A percentile compares a stretch with the other conserved stretches of the same genome.
phyloP scores from a whole-genome alignment of 2,888 invertebrate genomes.

The Cheilosia grossa region DNA sequence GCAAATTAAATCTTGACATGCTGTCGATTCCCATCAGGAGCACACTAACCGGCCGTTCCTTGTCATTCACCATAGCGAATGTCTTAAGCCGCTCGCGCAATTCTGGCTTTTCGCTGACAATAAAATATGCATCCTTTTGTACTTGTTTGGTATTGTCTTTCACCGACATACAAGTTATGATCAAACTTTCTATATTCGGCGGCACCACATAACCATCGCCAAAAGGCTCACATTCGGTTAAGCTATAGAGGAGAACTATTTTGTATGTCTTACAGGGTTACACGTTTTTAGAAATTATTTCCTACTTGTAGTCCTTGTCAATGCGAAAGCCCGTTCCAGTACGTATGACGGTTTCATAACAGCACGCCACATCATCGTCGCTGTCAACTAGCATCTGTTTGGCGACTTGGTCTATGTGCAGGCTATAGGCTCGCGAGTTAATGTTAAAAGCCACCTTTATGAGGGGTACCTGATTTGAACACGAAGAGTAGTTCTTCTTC shows the following conservation, averaged over 20 bases:
- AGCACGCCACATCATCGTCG: constrained; percentile 77
- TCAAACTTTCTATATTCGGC: constrained; percentile 76
- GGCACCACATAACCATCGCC: constrained; percentile 78
- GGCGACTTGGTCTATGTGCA: constrained; percentile 75
- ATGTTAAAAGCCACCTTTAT: constrained; percentile 75
- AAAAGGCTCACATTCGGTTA: constrained; percentile 77
- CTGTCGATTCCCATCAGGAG: constrained; percentile 93
- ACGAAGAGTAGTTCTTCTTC: constrained; percentile 82
- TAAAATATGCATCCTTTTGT: constrained; percentile 84
- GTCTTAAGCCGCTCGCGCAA: constrained; percentile 1
- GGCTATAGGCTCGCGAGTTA: constrained; percentile 71
- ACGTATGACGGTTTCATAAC: constrained; percentile 80
- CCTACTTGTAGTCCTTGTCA: constrained; percentile 79
- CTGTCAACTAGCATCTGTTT: constrained; percentile 32
- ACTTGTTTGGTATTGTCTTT: constrained; percentile 76
- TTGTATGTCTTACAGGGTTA: too few species aligned
- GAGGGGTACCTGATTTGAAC: constrained; percentile 72
- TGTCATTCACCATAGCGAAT: neutral
- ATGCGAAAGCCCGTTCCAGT: constrained; percentile 76
- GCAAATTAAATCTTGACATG: constrained; percentile 90
- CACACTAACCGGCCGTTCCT: constrained; percentile 84
- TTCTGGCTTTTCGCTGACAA: constrained; percentile 84
- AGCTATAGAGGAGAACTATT: constrained; percentile 65
- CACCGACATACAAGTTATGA: constrained; percentile 81
- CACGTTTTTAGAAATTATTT: neutral